Percentiles rank a stretch among this genome's conserved stretches.
phyloP scores from a whole-genome alignment of 1,140 invertebrate genomes.

The Heliconius himera region DNA sequence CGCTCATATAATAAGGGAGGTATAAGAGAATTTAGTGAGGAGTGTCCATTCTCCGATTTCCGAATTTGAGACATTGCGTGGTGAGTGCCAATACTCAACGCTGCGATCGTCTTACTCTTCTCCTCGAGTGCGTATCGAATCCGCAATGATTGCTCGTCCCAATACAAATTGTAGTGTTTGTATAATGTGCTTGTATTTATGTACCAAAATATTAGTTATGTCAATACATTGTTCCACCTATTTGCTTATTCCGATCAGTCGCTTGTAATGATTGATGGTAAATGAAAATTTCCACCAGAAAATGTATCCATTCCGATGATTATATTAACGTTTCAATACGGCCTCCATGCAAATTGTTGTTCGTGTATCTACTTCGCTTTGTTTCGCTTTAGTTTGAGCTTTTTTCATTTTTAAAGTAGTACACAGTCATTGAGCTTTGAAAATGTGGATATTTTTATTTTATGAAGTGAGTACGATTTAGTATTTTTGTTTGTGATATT shows the following conservation, averaged over 20 bases:
- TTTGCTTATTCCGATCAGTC: background rate
- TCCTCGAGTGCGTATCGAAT: background rate
- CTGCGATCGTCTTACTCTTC: no score
- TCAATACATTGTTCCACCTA: background rate
- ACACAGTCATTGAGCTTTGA: background rate
- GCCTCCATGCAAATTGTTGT: background rate
- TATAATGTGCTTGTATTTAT: no score
- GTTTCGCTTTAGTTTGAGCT: background rate
- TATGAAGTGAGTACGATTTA: no score
- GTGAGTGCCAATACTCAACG: no score
- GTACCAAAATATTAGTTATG: background rate
- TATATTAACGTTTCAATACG: background rate
- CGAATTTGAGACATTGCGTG: no score
- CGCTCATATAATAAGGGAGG: no score
- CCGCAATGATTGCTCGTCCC: background rate
- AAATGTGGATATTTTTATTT: no score
- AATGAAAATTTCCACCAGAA: constrained; percentile 4
- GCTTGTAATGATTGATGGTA: background rate
- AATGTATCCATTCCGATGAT: background rate
- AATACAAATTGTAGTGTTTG: no score
- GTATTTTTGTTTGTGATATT: no score
- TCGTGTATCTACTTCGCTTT: background rate
- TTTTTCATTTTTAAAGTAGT: background rate
- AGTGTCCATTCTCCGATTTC: no score
- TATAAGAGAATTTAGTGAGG: no score